Evolutionary conservation across 1,140 invertebrate species (phyloP).

Genomic region (Vanessa atalanta): DNA sequence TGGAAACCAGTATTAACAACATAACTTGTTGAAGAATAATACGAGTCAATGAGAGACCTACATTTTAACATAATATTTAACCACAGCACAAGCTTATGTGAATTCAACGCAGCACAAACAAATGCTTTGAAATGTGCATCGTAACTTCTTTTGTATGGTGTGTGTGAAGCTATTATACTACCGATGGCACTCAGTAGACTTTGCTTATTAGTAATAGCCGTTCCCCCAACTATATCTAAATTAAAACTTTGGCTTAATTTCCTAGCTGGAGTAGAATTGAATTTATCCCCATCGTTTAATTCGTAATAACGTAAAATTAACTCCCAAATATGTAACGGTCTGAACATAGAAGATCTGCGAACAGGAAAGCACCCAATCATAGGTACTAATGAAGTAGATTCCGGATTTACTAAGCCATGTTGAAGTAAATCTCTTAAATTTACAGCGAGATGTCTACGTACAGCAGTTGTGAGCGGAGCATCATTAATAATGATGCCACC

Average conservation of each 20-base stretch:
- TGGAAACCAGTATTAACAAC: slow-evolving; percentile 98
- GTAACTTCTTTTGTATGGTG: slow-evolving; percentile 94
- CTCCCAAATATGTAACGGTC: slow-evolving; percentile 78
- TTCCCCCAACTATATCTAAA: slow-evolving; percentile 94
- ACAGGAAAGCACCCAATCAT: slow-evolving; percentile 94
- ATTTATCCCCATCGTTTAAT: slow-evolving; percentile 82
- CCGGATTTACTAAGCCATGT: slow-evolving; percentile 91
- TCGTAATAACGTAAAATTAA: slow-evolving; percentile 74
- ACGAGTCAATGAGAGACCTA: slow-evolving; percentile 91
- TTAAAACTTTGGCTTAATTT: slow-evolving; percentile 99
- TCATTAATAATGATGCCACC: slow-evolving; percentile 75
- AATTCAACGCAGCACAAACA: slow-evolving; percentile 96
- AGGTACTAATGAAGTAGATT: slow-evolving; percentile 91
- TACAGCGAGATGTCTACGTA: slow-evolving; percentile 94
- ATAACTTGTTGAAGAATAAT: slow-evolving; percentile 98
- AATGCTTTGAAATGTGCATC: slow-evolving; percentile 99
- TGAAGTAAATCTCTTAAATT: slow-evolving; percentile 95
- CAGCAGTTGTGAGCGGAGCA: slow-evolving; percentile 88
- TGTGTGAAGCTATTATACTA: slow-evolving; percentile 94
- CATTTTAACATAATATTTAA: slow-evolving; percentile 95
- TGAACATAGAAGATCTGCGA: slow-evolving; percentile 81
- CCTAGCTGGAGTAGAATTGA: slow-evolving; percentile 96
- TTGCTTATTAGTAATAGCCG: slow-evolving; percentile 94
- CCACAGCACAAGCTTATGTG: slow-evolving; percentile 95
- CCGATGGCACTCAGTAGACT: slow-evolving; percentile 95